These are phyloP conservation scores for Tachina grossa DNA, from an alignment of 2,888 invertebrate genomes.

Conservation along the genomic window DNA sequence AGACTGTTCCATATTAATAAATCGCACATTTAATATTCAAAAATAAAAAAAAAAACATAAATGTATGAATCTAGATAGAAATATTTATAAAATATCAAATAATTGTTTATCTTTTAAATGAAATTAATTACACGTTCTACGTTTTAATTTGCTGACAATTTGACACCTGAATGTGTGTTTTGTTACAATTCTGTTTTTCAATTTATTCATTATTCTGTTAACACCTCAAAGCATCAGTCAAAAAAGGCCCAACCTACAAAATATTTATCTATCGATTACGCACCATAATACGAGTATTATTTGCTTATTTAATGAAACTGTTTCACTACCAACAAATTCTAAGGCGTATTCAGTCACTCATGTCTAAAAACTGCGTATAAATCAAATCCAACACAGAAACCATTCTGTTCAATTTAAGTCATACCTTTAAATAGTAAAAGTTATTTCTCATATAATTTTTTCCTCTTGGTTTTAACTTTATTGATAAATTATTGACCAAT, in stretches of 20 bases:
- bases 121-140: slow-evolving; percentile 62
- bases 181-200: slow-evolving; percentile 12
- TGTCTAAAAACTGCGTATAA: background rate
- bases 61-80: background rate
- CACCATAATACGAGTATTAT: slow-evolving; percentile 26
- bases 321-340: slow-evolving; percentile 31
- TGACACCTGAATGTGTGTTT: slow-evolving; percentile 52
- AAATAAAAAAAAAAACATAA: background rate
- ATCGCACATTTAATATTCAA: background rate
- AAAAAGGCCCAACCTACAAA: slow-evolving; percentile 64
- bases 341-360: slow-evolving; percentile 46
- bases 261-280: slow-evolving; percentile 53
- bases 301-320: slow-evolving; percentile 33
- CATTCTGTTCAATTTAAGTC: slow-evolving; percentile 7
- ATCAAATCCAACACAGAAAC: slow-evolving; percentile 6
- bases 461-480: background rate
- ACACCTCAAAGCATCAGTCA: slow-evolving; percentile 53
- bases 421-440: slow-evolving; percentile 62
- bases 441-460: slow-evolving; percentile 17
- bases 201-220: slow-evolving; percentile 62
- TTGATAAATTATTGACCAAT: slow-evolving; percentile 2
- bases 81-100: background rate
- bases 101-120: slow-evolving; percentile 33
- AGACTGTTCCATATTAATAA: background rate
- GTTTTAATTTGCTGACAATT: slow-evolving; percentile 67